These are phyloP conservation scores for Camponotus fellah DNA, from an alignment of 2,888 invertebrate species.

Conservation along the genomic window DNA sequence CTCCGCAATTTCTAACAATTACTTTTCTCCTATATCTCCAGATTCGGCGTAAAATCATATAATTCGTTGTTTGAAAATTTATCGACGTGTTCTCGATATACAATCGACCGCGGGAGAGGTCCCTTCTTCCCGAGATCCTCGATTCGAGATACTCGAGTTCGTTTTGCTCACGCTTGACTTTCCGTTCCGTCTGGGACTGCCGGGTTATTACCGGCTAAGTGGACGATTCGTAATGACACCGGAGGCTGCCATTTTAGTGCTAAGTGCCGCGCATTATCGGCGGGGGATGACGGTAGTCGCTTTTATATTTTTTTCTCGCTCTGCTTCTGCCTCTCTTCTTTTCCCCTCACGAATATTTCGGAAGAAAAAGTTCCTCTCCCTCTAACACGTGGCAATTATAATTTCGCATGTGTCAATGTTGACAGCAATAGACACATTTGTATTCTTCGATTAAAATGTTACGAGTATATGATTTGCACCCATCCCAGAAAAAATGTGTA, in stretches of 20 bases:
- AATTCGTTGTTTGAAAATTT: slow-evolving; percentile 17
- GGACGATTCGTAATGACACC: slow-evolving; percentile 82
- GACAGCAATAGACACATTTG: neutral
- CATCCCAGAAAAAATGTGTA: neutral
- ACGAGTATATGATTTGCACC: neutral
- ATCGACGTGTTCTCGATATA: slow-evolving; percentile 42
- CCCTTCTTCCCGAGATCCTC: slow-evolving; percentile 59
- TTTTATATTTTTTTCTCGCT: slow-evolving; percentile 53
- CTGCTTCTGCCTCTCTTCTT: neutral
- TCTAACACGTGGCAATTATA: neutral
- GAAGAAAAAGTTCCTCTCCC: neutral
- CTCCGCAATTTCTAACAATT: neutral
- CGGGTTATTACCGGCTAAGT: slow-evolving; percentile 80
- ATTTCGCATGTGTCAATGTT: slow-evolving; percentile 5
- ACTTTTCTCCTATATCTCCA: neutral
- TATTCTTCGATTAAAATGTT: neutral
- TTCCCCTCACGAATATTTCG: slow-evolving; percentile 23
- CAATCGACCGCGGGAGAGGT: slow-evolving; percentile 40
- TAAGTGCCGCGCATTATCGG: slow-evolving; percentile 80
- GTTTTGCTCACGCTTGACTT: slow-evolving; percentile 72
- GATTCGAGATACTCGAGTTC: slow-evolving; percentile 64
- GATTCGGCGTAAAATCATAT: neutral
- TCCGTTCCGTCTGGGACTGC: slow-evolving; percentile 74
- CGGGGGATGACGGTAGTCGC: slow-evolving; percentile 72
- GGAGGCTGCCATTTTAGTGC: slow-evolving; percentile 80